Percentiles rank a stretch among this genome's conserved stretches.
Evolutionary conservation across 1,140 invertebrate species (phyloP).

Genomic region (Phymastichus coffea): DNA sequence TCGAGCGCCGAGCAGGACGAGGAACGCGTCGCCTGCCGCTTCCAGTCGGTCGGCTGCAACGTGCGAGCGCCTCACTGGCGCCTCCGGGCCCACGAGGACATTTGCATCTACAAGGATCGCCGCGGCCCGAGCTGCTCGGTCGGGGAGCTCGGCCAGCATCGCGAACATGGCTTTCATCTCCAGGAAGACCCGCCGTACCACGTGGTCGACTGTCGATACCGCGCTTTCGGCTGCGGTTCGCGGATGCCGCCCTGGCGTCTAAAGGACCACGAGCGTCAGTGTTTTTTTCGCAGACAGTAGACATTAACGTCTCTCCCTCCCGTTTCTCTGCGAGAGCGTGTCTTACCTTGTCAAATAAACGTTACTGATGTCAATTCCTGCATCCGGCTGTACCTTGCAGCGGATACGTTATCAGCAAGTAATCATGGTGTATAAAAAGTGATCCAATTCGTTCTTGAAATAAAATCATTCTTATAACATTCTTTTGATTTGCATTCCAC

Average conservation of each 20-base stretch:
- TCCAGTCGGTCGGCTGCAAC: conserved; percentile 38
- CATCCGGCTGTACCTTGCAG: too few species aligned
- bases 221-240: conserved; percentile 1
- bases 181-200: not conserved
- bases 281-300: too few species aligned
- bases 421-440: too few species aligned
- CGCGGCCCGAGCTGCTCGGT: not conserved
- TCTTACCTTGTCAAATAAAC: not conserved
- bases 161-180: not conserved
- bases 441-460: too few species aligned
- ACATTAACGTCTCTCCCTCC: not conserved
- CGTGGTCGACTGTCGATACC: not conserved
- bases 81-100: conserved; percentile 38
- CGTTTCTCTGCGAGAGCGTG: not conserved
- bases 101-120: conserved; percentile 41
- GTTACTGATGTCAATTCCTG: not conserved
- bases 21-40: conserved; percentile 29
- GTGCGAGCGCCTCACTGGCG: conserved; percentile 39
- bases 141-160: not conserved
- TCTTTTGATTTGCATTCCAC: too few species aligned
- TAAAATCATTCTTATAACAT: too few species aligned
- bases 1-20: too few species aligned
- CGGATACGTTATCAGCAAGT: too few species aligned
- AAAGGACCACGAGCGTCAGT: conserved; percentile 41
- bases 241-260: not conserved